A percentile compares a stretch with the other conserved stretches of the same genome.
These are phyloP conservation scores for Cynocephalus volans DNA, from an alignment of 2,113 vertebrate genomes.

Conservation along the genomic window DNA sequence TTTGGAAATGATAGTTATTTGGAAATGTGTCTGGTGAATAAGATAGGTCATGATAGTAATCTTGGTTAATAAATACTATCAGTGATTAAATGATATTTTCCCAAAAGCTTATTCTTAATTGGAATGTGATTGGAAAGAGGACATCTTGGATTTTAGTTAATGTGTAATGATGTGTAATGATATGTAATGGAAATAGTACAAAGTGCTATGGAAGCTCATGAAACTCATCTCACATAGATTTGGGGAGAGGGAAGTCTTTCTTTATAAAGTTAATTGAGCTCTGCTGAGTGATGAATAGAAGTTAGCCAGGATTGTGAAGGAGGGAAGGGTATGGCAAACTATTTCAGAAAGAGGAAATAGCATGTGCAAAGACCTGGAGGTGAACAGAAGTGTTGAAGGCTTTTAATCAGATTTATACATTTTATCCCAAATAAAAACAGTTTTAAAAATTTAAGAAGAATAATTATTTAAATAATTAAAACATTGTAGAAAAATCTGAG, in stretches of 20 bases:
- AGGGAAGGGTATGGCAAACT: background rate
- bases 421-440: background rate
- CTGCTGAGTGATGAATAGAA: constrained; percentile 5
- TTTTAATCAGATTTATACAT: background rate
- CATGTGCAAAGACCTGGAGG: background rate
- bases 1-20: constrained; percentile 68
- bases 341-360: background rate
- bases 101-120: constrained; percentile 51
- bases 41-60: constrained; percentile 18
- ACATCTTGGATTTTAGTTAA: constrained; percentile 32
- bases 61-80: background rate
- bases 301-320: background rate
- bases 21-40: background rate
- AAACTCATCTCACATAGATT: background rate
- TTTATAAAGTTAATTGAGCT: background rate
- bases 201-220: background rate
- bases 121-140: background rate
- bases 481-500: background rate
- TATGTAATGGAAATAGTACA: background rate
- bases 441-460: background rate
- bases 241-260: background rate
- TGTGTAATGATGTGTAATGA: background rate
- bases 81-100: constrained; percentile 18
- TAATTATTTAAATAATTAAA: constrained; percentile 45
- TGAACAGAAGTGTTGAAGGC: background rate